Percentiles rank a stretch among this genome's conserved stretches.
Evolutionary conservation across 1,140 invertebrate genomes (phyloP).

Genomic region (Papilio machaon): DNA sequence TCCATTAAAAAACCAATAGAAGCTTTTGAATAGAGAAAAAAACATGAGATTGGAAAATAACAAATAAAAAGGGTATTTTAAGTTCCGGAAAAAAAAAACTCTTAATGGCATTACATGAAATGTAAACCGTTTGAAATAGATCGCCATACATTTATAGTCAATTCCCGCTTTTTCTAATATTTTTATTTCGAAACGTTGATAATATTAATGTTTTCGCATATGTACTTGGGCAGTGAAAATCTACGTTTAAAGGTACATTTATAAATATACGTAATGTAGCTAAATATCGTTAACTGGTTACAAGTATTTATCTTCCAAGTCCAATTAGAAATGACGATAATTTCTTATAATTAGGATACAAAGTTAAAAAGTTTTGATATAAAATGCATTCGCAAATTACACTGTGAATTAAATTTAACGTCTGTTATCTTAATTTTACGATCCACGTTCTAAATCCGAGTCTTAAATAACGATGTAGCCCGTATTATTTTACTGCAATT

Average conservation of each 20-base stretch:
- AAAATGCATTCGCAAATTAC: constrained; percentile 25
- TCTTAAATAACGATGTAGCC: constrained; percentile 9
- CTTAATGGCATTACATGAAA: neutral
- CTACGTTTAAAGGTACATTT: too few species aligned
- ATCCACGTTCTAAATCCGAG: constrained; percentile 14
- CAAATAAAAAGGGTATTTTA: neutral
- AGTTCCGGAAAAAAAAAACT: neutral
- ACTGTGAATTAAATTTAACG: constrained; percentile 14
- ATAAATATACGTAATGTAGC: too few species aligned
- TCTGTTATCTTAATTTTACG: constrained; percentile 23
- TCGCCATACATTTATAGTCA: neutral
- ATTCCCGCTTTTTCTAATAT: neutral
- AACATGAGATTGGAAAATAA: too few species aligned
- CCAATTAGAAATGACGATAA: neutral
- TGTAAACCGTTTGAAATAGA: constrained; percentile 9
- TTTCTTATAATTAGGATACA: neutral
- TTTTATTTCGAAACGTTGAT: too few species aligned
- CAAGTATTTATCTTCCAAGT: neutral
- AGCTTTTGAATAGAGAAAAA: too few species aligned
- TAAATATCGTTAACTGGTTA: neutral
- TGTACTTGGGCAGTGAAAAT: too few species aligned
- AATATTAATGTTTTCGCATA: too few species aligned
- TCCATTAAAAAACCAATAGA: too few species aligned
- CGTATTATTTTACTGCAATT: constrained; percentile 20
- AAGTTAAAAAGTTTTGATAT: neutral